Base-by-base conservation (phyloP, 2,797 vertebrate genomes). In the Urocyon cinereoargenteus region DNA sequence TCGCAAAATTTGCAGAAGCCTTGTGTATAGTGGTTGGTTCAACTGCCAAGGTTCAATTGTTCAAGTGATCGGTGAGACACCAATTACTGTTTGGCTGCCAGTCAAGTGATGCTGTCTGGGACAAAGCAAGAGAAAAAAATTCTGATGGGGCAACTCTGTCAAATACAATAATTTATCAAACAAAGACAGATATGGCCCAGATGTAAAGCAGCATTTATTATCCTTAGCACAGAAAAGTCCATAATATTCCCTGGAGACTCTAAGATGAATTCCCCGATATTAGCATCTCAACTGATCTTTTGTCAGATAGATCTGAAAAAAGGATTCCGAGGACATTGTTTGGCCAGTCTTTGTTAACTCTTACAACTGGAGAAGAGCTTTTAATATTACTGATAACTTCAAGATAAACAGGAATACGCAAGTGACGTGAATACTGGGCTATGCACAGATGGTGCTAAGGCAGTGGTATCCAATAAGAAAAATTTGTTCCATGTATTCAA, bases 371-470 rank as follows among this genome's bases (percentile, higher is more conserved):
- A 78, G 34, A 68, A 86, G 51, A 92, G 18, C 49, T 73, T 94
- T 94, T 75, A 31, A 92, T 94, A 90, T 77, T 59, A 86, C 70
- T 21, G n/a, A 40, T 89, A 51, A 92, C 45, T 95, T 91, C 40
- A 70, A 92, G 66, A 62, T n/a, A 84, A 92, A 90, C 40, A 68
- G 34, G 59, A 59, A 31, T 55, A 55, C 68, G 90, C 26, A 75
- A 90, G 61, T 21, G 90, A 75, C 73, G 21, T 22, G 40, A 45
- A 45, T 45, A 40, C 24, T 36, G 68, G 11, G 26, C 31, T n/a
- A 13, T 36, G 68, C 82, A 94, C 96, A 97, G 96, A 97, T 96
- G 78, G 96, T 40, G 66, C 4, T 57, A 62, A 96, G 7, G 55
- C 73, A 31, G 21, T 31, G 28, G 57, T n/a, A 49, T 82, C 85